Base-by-base conservation (phyloP, 2,113 vertebrate genomes). In the Chloroceryle aenea region DNA sequence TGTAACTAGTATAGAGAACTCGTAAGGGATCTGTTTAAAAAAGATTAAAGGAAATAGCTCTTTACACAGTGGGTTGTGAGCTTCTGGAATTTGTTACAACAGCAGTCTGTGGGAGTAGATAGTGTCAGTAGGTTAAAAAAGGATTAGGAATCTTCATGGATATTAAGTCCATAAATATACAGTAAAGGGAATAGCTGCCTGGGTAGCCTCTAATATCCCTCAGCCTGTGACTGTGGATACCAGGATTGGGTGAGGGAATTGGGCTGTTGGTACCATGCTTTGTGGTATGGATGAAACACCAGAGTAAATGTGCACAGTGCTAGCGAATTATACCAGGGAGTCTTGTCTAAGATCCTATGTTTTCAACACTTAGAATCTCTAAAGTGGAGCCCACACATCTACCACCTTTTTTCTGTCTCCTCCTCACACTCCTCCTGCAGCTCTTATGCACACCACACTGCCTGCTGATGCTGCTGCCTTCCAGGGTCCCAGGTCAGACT, bases 41-140 rank as follows among this genome's bases (percentile, higher is more conserved):
- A 81, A 95, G 93, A 92, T 95, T 81, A 93, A 95, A 84, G 80
- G 80, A 86, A 87, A 63, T 52, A 43, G 27, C 52, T 97, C 76
- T 91, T 93, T 77, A 61, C 80, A 81, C 55, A 87, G 86, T 43
- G 80, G 76, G 34, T 47, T 45, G 20, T 74, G 56, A 80, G 87
- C 87, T 80, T 62, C 72, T 91, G 88, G 85, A 89, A 77, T 74
- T 71, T 61, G 43, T 88, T 94, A 68, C 87, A 75, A 55, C 75
- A 87, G 85, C 75, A 90, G 22, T 71, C 72, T 74, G 82, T 53
- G 50, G 67, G 22, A 92, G 17, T 14, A 74, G 86, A 30, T 50
- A 9, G 56, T 80, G 79, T 81, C 89, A 93, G 72, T 1, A 78
- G 72, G 94, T 95, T 92, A 71, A 45, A 78, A 67, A 93, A 79